Evolutionary conservation across 30 jellyfish, hydroid and myxozoan genomes (phyloP).

Genomic region (Hydractinia symbiolongicarpus): DNA sequence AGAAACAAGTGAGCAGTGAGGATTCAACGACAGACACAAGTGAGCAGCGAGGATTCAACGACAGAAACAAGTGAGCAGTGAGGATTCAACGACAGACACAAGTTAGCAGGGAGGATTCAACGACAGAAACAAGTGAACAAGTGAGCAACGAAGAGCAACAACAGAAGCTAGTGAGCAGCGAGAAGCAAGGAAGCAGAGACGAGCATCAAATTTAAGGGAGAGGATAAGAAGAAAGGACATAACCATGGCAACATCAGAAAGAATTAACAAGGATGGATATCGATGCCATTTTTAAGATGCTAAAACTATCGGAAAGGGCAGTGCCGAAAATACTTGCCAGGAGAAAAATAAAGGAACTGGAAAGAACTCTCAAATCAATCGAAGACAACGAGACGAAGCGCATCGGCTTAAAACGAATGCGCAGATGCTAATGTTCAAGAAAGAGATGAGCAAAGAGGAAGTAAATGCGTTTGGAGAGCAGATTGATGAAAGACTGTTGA

Average conservation of each 20-base stretch:
- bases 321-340: slow-evolving; percentile 3
- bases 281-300: not conserved
- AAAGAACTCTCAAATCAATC: slow-evolving; percentile 21
- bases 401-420: slow-evolving; percentile 17
- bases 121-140: no score
- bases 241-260: slow-evolving; percentile 3
- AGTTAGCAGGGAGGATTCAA: no score
- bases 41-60: no score
- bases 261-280: slow-evolving; percentile 3
- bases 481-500: no score
- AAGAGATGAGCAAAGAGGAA: slow-evolving; percentile 10
- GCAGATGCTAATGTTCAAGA: slow-evolving; percentile 19
- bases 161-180: slow-evolving; percentile 12
- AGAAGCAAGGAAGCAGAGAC: not conserved
- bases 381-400: slow-evolving; percentile 26
- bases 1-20: no score
- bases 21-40: no score
- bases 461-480: slow-evolving; percentile 14
- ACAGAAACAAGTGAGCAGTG: no score
- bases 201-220: not conserved
- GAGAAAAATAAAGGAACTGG: slow-evolving; percentile 7
- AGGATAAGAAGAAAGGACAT: not conserved
- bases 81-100: no score
- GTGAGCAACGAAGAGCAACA: no score
- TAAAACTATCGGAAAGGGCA: not conserved